phyloP scores from a whole-genome alignment of 2,113 vertebrate species.

The Ornithorhynchus anatinus region DNA sequence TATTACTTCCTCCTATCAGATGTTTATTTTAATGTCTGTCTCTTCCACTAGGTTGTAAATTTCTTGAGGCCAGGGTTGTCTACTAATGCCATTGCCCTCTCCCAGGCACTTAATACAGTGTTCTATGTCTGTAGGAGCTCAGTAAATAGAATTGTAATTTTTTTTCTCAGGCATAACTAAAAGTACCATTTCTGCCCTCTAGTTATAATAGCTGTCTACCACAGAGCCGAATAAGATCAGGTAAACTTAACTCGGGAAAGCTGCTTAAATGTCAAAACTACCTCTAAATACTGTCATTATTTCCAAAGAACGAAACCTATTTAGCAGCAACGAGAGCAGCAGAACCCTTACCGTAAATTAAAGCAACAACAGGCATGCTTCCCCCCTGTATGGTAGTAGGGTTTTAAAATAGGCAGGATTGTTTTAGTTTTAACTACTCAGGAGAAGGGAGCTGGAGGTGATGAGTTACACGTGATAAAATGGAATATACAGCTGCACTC shows the following conservation, averaged over 20 bases:
- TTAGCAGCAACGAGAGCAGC: constrained; percentile 39
- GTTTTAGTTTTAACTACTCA: constrained; percentile 33
- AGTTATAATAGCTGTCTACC: constrained; percentile 33
- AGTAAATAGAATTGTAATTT: no score
- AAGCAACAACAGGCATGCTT: not conserved
- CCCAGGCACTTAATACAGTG: no score
- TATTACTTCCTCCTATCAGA: no score
- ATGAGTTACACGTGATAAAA: not conserved
- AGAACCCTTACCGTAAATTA: constrained; percentile 22
- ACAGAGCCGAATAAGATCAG: constrained; percentile 38
- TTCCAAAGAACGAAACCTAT: constrained; percentile 27
- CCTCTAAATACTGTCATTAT: constrained; percentile 2
- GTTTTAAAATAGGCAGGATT: constrained; percentile 30
- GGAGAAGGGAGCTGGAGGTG: not conserved
- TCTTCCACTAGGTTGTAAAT: no score
- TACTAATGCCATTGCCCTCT: no score
- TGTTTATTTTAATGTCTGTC: no score
- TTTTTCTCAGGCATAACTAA: no score
- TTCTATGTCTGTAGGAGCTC: no score
- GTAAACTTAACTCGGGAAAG: constrained; percentile 19
- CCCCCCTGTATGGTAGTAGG: not conserved
- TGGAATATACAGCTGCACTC: not conserved
- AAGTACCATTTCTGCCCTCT: constrained; percentile 10
- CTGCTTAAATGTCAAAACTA: constrained; percentile 4
- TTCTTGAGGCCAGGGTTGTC: no score